These are phyloP conservation scores for Sebastes alutus DNA, from an alignment of 2,797 vertebrate species.

Conservation along the genomic window DNA sequence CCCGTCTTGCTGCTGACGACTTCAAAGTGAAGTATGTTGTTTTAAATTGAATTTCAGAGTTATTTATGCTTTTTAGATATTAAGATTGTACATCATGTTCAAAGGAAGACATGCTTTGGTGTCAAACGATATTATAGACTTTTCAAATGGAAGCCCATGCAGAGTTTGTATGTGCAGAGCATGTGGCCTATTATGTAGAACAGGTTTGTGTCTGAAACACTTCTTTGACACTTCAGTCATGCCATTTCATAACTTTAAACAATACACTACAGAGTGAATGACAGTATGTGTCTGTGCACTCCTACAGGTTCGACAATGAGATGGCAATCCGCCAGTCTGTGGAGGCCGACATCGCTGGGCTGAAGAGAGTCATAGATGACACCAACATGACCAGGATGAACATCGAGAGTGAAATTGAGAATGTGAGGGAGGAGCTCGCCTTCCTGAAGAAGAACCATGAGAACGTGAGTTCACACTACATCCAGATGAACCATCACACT, in stretches of 20 bases:
- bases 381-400: slow-evolving; percentile 90
- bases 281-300: neutral
- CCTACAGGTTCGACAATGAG: slow-evolving; percentile 89
- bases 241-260: neutral
- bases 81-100: neutral
- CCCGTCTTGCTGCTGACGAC: slow-evolving; percentile 92
- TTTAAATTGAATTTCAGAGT: neutral
- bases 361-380: slow-evolving; percentile 92
- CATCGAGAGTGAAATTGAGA: slow-evolving; percentile 90
- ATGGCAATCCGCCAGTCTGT: slow-evolving; percentile 90
- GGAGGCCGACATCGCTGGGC: slow-evolving; percentile 88
- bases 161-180: neutral
- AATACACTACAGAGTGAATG: neutral
- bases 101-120: neutral
- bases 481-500: neutral
- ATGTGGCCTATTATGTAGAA: neutral
- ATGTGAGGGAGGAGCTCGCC: slow-evolving; percentile 89
- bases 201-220: neutral
- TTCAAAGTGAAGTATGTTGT: slow-evolving; percentile 91
- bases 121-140: neutral
- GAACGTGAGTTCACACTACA: slow-evolving; percentile 66
- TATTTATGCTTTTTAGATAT: neutral
- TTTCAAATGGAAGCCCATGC: neutral
- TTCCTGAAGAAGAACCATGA: slow-evolving; percentile 92
- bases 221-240: neutral